Evolutionary conservation across 2,797 vertebrate species (phyloP).

Genomic region (Ibycter americanus): DNA sequence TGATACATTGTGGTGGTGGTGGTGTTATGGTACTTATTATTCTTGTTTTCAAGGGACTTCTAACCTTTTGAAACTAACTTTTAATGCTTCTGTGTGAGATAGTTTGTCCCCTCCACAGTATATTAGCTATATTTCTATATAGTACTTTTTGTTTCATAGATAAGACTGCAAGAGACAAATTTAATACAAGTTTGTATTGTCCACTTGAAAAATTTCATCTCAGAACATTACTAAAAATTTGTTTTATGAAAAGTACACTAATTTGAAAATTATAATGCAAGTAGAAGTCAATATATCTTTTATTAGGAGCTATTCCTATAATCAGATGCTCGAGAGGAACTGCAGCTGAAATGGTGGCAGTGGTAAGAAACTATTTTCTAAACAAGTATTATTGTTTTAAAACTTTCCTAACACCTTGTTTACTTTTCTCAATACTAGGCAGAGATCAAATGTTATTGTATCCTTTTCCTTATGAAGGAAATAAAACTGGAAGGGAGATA

Average conservation of each 20-base stretch:
- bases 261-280: neutral
- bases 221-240: neutral
- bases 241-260: neutral
- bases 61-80: neutral
- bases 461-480: neutral
- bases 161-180: neutral
- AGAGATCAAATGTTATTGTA: neutral
- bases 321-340: constrained; percentile 96
- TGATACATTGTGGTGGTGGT: neutral
- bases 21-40: neutral
- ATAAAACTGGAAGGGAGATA: neutral
- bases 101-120: neutral
- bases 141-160: neutral
- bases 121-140: neutral
- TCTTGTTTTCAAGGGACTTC: neutral
- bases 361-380: constrained; percentile 82
- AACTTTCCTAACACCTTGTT: neutral
- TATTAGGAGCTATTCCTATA: constrained; percentile 93
- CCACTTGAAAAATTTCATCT: neutral
- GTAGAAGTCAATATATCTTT: constrained; percentile 14
- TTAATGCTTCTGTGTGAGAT: neutral
- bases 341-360: constrained; percentile 97
- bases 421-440: neutral
- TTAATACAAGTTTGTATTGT: neutral
- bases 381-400: neutral